phyloP scores from a whole-genome alignment of 2,113 vertebrate genomes.

The Greenwoodochromis staneri region DNA sequence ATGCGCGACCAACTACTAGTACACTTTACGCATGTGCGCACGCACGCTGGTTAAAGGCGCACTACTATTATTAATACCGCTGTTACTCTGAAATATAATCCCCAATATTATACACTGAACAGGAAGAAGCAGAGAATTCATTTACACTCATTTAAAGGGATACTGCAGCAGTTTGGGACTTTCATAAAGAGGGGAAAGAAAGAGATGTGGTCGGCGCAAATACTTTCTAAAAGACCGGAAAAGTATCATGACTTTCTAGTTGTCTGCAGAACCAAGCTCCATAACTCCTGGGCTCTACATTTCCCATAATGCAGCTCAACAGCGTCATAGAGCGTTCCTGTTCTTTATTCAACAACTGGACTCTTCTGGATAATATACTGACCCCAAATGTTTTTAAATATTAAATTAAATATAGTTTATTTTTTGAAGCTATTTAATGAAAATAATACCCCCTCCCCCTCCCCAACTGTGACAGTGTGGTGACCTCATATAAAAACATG shows the following conservation, averaged over 20 bases:
- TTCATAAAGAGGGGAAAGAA: background rate
- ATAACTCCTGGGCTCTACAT: background rate
- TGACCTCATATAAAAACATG: background rate
- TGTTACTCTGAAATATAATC: background rate
- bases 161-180: background rate
- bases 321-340: background rate
- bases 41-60: conserved; percentile 33
- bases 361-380: background rate
- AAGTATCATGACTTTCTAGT: background rate
- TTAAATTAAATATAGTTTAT: background rate
- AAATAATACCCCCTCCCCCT: background rate
- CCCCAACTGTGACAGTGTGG: background rate
- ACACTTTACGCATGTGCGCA: conserved; percentile 45
- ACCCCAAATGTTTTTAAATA: background rate
- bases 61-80: conserved; percentile 3
- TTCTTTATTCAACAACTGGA: background rate
- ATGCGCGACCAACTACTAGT: conserved; percentile 55
- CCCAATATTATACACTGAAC: background rate
- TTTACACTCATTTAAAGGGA: background rate
- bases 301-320: background rate
- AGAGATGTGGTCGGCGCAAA: background rate
- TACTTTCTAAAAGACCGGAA: background rate
- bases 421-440: background rate
- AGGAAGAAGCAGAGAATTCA: background rate
- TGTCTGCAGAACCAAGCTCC: background rate